Evolutionary conservation across 2,888 invertebrate species (phyloP).

Genomic region (Apodemia mormo): DNA sequence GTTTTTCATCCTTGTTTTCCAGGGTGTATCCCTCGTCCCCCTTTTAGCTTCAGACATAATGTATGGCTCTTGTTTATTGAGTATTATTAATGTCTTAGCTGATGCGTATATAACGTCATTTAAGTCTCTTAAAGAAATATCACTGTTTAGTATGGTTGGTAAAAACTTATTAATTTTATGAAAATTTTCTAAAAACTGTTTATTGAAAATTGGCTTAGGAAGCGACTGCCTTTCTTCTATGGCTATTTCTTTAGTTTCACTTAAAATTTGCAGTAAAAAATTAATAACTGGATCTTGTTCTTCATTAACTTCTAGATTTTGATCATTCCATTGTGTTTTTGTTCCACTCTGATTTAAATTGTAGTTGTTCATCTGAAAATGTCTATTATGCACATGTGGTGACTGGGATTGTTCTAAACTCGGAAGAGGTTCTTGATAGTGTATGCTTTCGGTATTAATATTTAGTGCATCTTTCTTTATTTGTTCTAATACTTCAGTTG

Average conservation of each 20-base stretch:
- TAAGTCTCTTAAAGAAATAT: not conserved
- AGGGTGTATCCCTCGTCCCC: not conserved
- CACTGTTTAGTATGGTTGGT: not conserved
- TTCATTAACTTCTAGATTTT: not conserved
- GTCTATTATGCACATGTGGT: too few species aligned
- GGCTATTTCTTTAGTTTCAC: not conserved
- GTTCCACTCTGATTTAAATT: not conserved
- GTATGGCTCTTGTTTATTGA: slow-evolving; percentile 16
- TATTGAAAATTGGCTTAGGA: not conserved
- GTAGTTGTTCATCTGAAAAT: not conserved
- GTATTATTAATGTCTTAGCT: slow-evolving; percentile 18
- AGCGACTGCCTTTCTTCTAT: not conserved
- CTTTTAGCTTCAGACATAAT: not conserved
- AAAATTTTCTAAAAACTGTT: not conserved
- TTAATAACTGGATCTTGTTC: not conserved
- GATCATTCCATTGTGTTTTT: not conserved
- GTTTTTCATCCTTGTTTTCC: too few species aligned
- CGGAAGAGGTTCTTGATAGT: too few species aligned
- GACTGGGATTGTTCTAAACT: too few species aligned
- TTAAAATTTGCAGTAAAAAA: not conserved
- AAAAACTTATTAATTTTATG: not conserved
- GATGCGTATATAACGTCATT: slow-evolving; percentile 16
- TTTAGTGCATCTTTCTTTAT: not conserved
- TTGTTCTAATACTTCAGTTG: not conserved
- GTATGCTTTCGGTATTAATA: too few species aligned